These are phyloP conservation scores for Zaprionus davidi DNA, from an alignment of 1,140 invertebrate genomes.

Conservation along the genomic window DNA sequence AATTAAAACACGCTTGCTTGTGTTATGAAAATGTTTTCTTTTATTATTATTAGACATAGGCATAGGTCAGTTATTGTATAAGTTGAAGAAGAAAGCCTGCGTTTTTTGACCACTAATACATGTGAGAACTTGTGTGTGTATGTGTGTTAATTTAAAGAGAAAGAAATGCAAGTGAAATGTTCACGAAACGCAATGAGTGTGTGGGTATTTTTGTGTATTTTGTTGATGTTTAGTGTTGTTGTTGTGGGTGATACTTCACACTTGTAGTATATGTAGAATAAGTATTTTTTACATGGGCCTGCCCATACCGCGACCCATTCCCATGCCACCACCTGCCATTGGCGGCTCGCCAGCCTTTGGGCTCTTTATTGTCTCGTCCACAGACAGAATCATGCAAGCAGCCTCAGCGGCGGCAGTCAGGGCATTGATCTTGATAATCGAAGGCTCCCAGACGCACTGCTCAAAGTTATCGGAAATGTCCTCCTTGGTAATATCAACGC, in stretches of 20 bases:
- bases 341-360: constrained; percentile 88
- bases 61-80: constrained; percentile 62
- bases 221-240: constrained; percentile 50
- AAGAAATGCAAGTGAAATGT: constrained; percentile 61
- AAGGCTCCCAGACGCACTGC: constrained; percentile 98
- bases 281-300: constrained; percentile 86
- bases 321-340: constrained; percentile 85
- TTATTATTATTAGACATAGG: constrained; percentile 70
- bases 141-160: constrained; percentile 64
- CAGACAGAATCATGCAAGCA: constrained; percentile 96
- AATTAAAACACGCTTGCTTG: constrained; percentile 20
- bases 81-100: constrained; percentile 42
- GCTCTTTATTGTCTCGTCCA: constrained; percentile 99
- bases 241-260: constrained; percentile 28
- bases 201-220: constrained; percentile 32
- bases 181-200: constrained; percentile 33
- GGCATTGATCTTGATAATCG: constrained; percentile 98
- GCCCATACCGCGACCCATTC: constrained; percentile 89
- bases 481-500: constrained; percentile 97
- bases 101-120: constrained; percentile 69
- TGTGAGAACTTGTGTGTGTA: constrained; percentile 52
- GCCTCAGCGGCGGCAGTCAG: constrained; percentile 98
- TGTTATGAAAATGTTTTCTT: constrained; percentile 66
- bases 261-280: constrained; percentile 24
- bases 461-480: constrained; percentile 97